These are phyloP conservation scores for Dendrocincla tyrannina DNA, from an alignment of 2,797 vertebrate species.

Conservation along the genomic window DNA sequence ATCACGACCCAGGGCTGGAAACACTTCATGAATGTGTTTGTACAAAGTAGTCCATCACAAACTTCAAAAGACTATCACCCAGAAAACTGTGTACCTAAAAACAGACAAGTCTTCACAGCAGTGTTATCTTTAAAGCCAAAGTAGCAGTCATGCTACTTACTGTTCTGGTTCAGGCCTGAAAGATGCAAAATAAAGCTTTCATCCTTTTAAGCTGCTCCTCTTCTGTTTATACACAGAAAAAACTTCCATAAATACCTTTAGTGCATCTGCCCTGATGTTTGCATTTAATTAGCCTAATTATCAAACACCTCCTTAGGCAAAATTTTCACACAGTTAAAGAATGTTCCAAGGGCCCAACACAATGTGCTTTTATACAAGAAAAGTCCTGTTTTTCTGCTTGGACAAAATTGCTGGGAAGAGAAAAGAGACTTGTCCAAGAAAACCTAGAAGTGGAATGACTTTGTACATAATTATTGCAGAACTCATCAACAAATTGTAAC, in stretches of 20 bases:
- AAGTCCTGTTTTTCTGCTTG: not conserved
- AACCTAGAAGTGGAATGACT: not conserved
- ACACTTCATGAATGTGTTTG: not conserved
- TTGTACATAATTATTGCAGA: not conserved
- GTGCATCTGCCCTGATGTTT: not conserved
- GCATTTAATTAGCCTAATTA: constrained; percentile 8
- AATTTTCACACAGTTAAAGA: not conserved
- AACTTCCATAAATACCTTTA: not conserved
- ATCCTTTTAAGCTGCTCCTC: not conserved
- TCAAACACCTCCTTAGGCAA: not conserved
- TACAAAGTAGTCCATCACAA: constrained; percentile 33
- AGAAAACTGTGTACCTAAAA: constrained; percentile 18
- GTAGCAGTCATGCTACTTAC: not conserved
- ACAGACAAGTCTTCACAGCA: not conserved
- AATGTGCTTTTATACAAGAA: not conserved
- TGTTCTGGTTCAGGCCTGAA: constrained; percentile 11
- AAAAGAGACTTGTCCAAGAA: not conserved
- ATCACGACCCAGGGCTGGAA: constrained; percentile 21
- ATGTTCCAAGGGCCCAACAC: not conserved
- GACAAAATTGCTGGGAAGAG: not conserved
- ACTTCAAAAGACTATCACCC: constrained; percentile 30
- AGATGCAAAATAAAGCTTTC: not conserved
- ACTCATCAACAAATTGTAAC: not conserved
- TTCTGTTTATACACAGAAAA: not conserved
- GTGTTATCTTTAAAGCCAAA: constrained; percentile 10